Evolutionary conservation across 2,113 vertebrate genomes (phyloP).

Genomic region (Scartelaos histophorus): DNA sequence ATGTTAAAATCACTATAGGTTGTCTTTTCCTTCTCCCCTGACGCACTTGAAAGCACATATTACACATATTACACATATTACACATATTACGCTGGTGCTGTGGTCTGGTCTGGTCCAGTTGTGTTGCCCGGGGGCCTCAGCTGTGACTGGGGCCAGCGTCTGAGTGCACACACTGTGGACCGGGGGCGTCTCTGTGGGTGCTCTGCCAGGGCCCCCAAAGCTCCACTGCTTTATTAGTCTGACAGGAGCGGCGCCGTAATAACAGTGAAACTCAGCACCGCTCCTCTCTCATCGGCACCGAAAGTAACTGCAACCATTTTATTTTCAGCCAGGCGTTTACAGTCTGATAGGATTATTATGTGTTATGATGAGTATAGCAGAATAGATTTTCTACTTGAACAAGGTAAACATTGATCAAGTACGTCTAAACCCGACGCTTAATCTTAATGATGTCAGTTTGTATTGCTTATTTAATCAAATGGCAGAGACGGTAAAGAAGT

Average conservation of each 20-base stretch:
- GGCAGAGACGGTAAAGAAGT: background rate
- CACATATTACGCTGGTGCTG: slow-evolving; percentile 21
- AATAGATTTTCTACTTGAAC: background rate
- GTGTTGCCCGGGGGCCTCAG: slow-evolving; percentile 45
- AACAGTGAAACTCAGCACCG: slow-evolving; percentile 15
- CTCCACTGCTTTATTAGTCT: slow-evolving; percentile 39
- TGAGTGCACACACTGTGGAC: slow-evolving; percentile 51
- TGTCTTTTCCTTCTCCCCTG: slow-evolving; percentile 18
- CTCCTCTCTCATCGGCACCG: background rate
- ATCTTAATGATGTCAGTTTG: background rate
- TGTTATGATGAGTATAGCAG: background rate
- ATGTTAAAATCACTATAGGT: background rate
- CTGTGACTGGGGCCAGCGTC: slow-evolving; percentile 41
- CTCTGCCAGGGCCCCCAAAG: slow-evolving; percentile 35
- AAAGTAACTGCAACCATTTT: slow-evolving; percentile 2
- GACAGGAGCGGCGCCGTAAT: slow-evolving; percentile 16
- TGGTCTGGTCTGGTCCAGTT: slow-evolving; percentile 18
- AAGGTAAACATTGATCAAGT: background rate
- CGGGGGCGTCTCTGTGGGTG: slow-evolving; percentile 36
- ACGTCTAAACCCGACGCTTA: background rate
- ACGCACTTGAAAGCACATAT: slow-evolving; percentile 48
- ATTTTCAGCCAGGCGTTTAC: background rate
- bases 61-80: no score
- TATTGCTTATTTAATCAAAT: background rate
- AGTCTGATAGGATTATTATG: background rate